Evolutionary conservation across 2,113 vertebrate genomes (phyloP).

Genomic region (Esox niger): DNA sequence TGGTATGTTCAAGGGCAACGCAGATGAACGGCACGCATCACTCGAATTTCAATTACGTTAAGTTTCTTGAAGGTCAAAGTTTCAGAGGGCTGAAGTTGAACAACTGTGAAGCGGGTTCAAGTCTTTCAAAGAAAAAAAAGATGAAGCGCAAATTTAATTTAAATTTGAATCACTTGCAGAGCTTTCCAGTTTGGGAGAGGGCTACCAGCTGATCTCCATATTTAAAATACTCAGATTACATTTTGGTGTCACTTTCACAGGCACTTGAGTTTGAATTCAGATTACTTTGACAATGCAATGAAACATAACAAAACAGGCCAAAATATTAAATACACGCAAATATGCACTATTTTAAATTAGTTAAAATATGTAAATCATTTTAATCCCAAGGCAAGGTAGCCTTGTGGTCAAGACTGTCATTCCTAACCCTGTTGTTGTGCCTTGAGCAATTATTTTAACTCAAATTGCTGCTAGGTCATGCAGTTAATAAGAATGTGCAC

Average conservation of each 20-base stretch:
- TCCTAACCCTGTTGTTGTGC: too few species aligned
- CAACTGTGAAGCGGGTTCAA: neutral
- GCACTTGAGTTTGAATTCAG: neutral
- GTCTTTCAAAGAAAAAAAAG: neutral
- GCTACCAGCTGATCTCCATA: neutral
- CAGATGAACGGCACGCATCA: too few species aligned
- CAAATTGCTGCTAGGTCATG: too few species aligned
- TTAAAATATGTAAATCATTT: too few species aligned
- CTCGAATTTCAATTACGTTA: neutral
- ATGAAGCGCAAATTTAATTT: neutral
- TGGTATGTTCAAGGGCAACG: too few species aligned
- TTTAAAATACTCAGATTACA: neutral
- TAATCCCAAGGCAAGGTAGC: too few species aligned
- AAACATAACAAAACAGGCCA: too few species aligned
- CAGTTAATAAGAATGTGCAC: too few species aligned
- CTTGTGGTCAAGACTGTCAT: too few species aligned
- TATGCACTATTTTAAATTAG: too few species aligned
- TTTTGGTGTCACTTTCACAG: neutral
- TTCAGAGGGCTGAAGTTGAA: neutral
- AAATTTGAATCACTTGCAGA: neutral
- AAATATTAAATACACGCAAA: too few species aligned
- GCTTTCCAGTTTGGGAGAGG: neutral
- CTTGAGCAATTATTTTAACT: too few species aligned
- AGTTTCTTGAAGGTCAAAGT: neutral
- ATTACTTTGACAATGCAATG: neutral